Evolutionary conservation across 2,797 vertebrate species (phyloP).

Genomic region (Rachycentron canadum): DNA sequence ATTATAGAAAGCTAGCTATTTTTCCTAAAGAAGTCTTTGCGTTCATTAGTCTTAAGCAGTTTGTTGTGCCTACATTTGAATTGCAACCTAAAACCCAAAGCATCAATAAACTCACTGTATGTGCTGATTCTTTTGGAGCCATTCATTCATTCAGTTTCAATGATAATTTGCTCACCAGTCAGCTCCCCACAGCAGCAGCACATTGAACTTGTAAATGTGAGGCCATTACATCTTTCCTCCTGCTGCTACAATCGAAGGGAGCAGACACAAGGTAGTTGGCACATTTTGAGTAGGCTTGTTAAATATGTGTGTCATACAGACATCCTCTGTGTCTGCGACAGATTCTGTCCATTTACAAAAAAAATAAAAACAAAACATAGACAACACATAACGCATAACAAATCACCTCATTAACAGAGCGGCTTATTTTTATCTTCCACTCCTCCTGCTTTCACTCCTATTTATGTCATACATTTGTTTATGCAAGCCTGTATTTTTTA

Average conservation of each 20-base stretch:
- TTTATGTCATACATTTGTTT: conserved; percentile 65
- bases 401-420: conserved; percentile 62
- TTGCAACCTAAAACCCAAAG: not conserved
- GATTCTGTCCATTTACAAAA: conserved; percentile 1
- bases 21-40: not conserved
- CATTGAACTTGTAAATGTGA: not conserved
- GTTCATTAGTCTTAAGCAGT: not conserved
- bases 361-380: conserved; percentile 15
- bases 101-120: not conserved
- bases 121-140: not conserved
- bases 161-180: conserved; percentile 15
- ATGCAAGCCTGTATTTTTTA: conserved; percentile 73
- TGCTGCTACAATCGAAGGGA: conserved; percentile 14
- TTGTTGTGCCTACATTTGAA: not conserved
- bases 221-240: conserved; percentile 1
- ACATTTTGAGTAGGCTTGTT: conserved; percentile 20
- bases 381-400: conserved; percentile 25
- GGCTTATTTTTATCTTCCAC: conserved; percentile 60
- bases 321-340: conserved; percentile 8
- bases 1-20: too few species aligned
- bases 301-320: conserved; percentile 46
- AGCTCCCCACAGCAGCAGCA: conserved; percentile 28
- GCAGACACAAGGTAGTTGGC: conserved; percentile 11
- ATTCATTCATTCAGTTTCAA: conserved; percentile 6
- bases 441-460: conserved; percentile 52